Base-by-base conservation (phyloP, 2,888 invertebrate species). In the Lottia gigantea region DNA sequence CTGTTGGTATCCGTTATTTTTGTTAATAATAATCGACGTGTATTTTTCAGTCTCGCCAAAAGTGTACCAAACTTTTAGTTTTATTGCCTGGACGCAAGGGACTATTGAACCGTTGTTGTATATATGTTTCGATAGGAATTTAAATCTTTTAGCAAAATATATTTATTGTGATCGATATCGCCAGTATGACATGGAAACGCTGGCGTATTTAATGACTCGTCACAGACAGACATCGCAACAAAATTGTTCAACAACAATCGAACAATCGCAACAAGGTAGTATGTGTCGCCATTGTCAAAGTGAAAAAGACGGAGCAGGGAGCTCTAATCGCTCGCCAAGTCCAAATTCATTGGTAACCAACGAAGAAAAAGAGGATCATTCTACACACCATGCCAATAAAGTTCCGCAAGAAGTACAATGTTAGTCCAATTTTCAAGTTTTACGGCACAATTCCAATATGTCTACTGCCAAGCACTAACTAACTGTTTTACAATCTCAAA, bases 1-100 rank as follows among this genome's bases (percentile, higher is more conserved):
- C 11, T 87, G 86, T 74, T 88, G 88, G 88, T 88, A 87, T 72
- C 88, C 88, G 2, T 80, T 87, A 23, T 88, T 87, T 72, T 76
- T 86, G 19, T 80, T 88, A 46, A 85, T 86, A 15, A 67, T 88
- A 23, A 80, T 86, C 45, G 88, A 88, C 75, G 83, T 85, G 31
- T 78, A 82, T 70, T 88, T 86, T 76, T 77, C 76, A 45, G 85
- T 85, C 46, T 85, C 86, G 16, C 82, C 85, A 40, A 86, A 85
- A 78, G 82, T 88, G 15, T 88, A 88, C 80, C 86, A 86, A 75
- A 80, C 86, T 26, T 82, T 88, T 71, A 86, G 87, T 47, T 87
- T 88, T 74, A 83, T 88, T 55, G 88, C 87, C 16, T 88, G 88
- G 88, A 85, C 87, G 12, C 86, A 88, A 62, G 85, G 85, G 49